phyloP scores from a whole-genome alignment of 2,888 invertebrate genomes.

The Euplagia quadripunctaria region DNA sequence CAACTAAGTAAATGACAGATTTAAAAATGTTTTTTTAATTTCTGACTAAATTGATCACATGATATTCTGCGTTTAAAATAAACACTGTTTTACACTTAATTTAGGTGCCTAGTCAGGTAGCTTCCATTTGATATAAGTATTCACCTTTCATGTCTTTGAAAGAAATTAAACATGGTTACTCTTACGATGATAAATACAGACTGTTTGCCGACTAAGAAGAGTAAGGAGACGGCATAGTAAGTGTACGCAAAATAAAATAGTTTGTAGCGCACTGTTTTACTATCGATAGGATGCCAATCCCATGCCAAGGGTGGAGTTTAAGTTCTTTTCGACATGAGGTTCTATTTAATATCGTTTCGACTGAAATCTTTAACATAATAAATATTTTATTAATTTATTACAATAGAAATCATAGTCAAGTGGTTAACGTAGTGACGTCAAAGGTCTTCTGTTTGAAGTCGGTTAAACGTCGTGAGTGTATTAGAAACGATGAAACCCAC shows the following conservation, averaged over 20 bases:
- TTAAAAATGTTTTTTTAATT: too few relatives aligned
- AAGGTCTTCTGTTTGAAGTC: too few relatives aligned
- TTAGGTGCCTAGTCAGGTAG: too few relatives aligned
- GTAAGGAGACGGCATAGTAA: constrained; percentile 49
- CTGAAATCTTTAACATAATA: not conserved
- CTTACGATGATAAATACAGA: constrained; percentile 59
- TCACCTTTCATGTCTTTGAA: constrained; percentile 7
- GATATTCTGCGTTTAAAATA: too few relatives aligned
- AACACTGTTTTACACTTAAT: too few relatives aligned
- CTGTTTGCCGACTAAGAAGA: constrained; percentile 56
- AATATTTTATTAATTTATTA: not conserved
- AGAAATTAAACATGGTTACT: constrained; percentile 43
- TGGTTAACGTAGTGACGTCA: too few relatives aligned
- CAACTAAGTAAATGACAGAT: too few relatives aligned
- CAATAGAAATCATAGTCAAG: too few relatives aligned
- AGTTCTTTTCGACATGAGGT: constrained; percentile 1
- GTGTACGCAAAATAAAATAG: constrained; percentile 55
- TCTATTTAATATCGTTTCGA: not conserved
- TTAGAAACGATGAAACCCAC: too few relatives aligned
- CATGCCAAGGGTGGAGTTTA: not conserved
- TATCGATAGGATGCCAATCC: constrained; percentile 30
- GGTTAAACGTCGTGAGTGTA: too few relatives aligned
- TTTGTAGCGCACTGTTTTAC: constrained; percentile 48
- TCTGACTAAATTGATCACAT: too few relatives aligned
- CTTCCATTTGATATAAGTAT: not conserved